Percentiles rank a stretch among this genome's conserved stretches.
Conservation (phyloP, 2,797 vertebrate genomes). For the Otus scops region DNA sequence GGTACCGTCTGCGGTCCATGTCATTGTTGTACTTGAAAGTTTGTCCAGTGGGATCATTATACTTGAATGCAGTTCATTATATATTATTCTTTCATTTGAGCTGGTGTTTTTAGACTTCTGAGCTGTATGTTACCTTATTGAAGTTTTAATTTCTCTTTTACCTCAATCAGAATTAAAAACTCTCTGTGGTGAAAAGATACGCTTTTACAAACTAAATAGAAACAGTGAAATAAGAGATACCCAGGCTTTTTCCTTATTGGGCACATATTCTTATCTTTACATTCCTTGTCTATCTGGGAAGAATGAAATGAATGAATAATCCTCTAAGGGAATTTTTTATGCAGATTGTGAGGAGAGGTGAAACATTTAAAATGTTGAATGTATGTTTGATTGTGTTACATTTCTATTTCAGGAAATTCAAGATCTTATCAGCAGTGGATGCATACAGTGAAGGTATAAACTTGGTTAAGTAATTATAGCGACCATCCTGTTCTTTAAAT, state of each 20-base stretch:
- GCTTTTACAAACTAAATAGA: not conserved
- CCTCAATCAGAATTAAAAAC: not conserved
- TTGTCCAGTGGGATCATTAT: not conserved
- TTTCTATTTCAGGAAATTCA: slow-evolving; percentile 83
- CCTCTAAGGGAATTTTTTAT: not conserved
- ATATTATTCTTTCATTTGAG: not conserved
- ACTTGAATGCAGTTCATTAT: not conserved
- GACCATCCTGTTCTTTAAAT: not conserved
- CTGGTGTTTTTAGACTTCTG: not conserved
- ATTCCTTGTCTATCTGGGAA: not conserved
- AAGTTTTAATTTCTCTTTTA: not conserved
- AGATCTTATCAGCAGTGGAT: slow-evolving; percentile 95
- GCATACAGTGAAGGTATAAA: slow-evolving; percentile 91
- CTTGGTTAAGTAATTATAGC: not conserved
- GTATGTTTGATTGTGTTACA: not conserved
- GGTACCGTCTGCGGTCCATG: not conserved
- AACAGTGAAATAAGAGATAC: not conserved
- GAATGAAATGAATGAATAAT: not conserved
- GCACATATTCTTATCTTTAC: not conserved
- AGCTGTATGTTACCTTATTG: not conserved
- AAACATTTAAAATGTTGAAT: not conserved
- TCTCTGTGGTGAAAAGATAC: not conserved
- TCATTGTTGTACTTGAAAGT: not conserved
- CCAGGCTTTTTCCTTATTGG: not conserved
- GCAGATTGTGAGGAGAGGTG: not conserved